Base-by-base conservation (phyloP, 2,888 invertebrate species). In the Amiota mariae region DNA sequence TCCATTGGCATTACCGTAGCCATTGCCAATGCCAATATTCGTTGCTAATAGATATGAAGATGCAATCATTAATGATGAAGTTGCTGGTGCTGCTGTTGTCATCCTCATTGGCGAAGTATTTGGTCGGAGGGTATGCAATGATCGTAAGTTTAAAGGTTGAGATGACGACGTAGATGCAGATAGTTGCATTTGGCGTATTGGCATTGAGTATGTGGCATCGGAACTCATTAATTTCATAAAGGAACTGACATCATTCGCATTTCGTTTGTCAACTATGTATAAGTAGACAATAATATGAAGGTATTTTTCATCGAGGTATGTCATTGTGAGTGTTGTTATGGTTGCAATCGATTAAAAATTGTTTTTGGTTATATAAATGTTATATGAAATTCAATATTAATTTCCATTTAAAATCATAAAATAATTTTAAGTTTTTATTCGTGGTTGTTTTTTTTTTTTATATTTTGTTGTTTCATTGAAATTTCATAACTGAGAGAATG, bases 231-330 rank as follows among this genome's bases (percentile, higher is more conserved):
- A 86, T 85, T 86, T 86, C 78, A 77, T 82, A 83, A 85, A 79
- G 73, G 82, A 77, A 78, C 84, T 84, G 81, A 88, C 83, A 85
- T 87, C 84, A 77, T 89, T 89, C 78, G 88, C 89, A 84, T 88
- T 89, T 85, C 85, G 81, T 82, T 88, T 87, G 82, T 87, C 85
- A 79, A 83, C 85, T 86, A 67, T 67, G 36, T 36, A 36, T 54
- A 54, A 54, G 54, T 54, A 54, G 54, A 4, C 15, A 13, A 54
- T 8, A 4, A 36, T 36, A 36, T 36, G 36, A 4, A 36, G 4
- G 11, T 15, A 54, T 54, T 18, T 18, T 59, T 11, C 9, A 20
- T 15, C 59, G 24, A 59, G n/a, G n/a, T n/a, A n/a, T n/a, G 59
- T 18, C 18, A 76, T 57, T 56, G 47, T 64, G 75, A 71, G 63